Conservation (phyloP, 2,888 invertebrate species). For the Melinopterus prodromus region DNA sequence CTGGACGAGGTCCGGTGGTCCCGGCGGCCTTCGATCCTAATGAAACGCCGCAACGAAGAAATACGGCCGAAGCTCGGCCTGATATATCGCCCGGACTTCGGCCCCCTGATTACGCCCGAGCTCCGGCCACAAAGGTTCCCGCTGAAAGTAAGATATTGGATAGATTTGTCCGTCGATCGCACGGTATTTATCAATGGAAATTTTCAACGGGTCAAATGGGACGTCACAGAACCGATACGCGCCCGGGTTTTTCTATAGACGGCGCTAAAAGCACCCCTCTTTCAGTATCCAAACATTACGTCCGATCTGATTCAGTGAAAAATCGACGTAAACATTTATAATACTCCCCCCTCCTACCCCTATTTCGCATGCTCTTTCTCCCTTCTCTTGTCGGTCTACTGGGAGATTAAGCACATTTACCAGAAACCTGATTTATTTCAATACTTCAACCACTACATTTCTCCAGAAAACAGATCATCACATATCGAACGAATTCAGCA, state of each 20-base stretch:
- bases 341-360: too few species aligned
- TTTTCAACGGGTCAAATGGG: slow-evolving; percentile 20
- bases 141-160: slow-evolving; percentile 59
- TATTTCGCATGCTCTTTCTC: too few species aligned
- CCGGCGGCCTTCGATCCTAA: slow-evolving; percentile 43
- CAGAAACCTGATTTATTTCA: too few species aligned
- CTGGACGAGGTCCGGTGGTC: neutral
- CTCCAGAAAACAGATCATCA: too few species aligned
- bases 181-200: slow-evolving; percentile 55
- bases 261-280: neutral
- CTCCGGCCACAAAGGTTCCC: slow-evolving; percentile 65
- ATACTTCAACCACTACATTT: too few species aligned
- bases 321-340: neutral
- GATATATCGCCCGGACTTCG: slow-evolving; percentile 57
- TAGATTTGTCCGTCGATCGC: slow-evolving; percentile 55
- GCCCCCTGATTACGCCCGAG: slow-evolving; percentile 56
- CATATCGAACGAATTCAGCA: too few species aligned
- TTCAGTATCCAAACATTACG: neutral
- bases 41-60: slow-evolving; percentile 52
- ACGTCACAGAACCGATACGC: neutral
- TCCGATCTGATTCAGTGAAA: neutral
- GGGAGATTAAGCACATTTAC: too few species aligned
- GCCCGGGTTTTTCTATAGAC: neutral
- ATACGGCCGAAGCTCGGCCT: slow-evolving; percentile 52
- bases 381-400: too few species aligned